These are phyloP conservation scores for Pteruthius melanotis DNA, from an alignment of 2,113 vertebrate genomes.

Conservation along the genomic window DNA sequence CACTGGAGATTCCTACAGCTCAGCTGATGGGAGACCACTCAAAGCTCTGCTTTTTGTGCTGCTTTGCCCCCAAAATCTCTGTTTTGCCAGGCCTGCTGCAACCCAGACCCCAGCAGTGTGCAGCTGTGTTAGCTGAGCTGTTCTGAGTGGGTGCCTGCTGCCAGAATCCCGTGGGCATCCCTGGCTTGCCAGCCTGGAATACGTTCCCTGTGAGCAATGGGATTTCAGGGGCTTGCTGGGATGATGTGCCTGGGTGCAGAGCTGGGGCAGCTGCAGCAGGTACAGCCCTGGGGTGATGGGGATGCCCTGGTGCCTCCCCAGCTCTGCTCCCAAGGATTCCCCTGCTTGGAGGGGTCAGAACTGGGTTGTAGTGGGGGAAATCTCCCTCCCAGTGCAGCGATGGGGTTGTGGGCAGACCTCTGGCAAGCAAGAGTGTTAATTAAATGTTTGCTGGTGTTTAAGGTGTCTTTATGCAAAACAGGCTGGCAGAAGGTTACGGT, in stretches of 20 bases:
- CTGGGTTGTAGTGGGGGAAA: neutral
- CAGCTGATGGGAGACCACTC: neutral
- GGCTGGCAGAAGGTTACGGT: neutral
- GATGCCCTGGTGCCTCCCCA: neutral
- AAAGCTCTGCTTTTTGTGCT: neutral
- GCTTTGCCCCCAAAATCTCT: too few species aligned
- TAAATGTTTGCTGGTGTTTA: neutral
- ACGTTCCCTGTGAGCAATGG: rapidly evolving
- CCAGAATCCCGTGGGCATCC: neutral
- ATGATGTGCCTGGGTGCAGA: rapidly evolving
- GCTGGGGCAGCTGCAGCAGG: neutral
- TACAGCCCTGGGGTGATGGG: rapidly evolving
- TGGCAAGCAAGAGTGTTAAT: neutral
- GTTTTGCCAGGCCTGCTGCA: neutral
- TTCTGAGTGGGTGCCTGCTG: neutral
- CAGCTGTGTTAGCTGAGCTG: neutral
- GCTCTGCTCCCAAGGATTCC: neutral
- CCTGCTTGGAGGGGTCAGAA: neutral
- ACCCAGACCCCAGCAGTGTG: rapidly evolving
- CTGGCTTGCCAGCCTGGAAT: neutral
- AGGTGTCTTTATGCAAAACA: neutral
- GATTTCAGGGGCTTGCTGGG: rapidly evolving
- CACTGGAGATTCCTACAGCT: neutral
- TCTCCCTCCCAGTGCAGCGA: rapidly evolving
- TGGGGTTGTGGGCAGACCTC: neutral